Base-by-base conservation (phyloP, 2,888 invertebrate genomes). In the Callinectes sapidus region DNA sequence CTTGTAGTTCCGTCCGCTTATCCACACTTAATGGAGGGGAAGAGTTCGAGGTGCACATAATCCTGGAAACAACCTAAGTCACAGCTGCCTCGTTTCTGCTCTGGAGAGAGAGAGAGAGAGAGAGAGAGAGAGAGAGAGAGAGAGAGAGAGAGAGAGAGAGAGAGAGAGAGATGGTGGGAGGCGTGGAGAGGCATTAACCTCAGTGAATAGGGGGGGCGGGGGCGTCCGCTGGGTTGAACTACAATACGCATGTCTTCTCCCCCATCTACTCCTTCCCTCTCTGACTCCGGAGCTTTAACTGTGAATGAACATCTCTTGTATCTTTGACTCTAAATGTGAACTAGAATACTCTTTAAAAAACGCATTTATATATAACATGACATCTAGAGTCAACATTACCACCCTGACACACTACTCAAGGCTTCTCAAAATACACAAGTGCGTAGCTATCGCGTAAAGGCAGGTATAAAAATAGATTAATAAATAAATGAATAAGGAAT, bases 101-200 rank as follows among this genome's bases (percentile, higher is more conserved):
- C 18, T 13, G 18, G 66, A 66, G 66, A 66, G 66, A 66, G 66
- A 66, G 66, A 66, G n/a, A n/a, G 66, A 66, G 66, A 66, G 66
- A 66, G 28, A n/a, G 71, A 71, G 71, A 71, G 71, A 71, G 71
- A 71, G 71, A 71, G 71, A 71, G 71, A 71, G 71, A 71, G 71
- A 66, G 66, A 66, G 66, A 66, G 66, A 16, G 23, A 66, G 23
- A 66, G 66, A 66, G 8, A 66, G 66, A 66, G 66, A 66, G 66
- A 66, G 66, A 71, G 71, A 71, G 71, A 71, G 71, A 1, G 1
- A 71, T n/a, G 61, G 1, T 55, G 61, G 61, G 18, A 5, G 61
- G 61, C 61, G 10, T 61, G 0, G 10, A 61, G 18, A 23, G 2
- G 61, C 61, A 16, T 18, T 10, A 61, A 18, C 23, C 61, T 48